Evolutionary conservation across 2,113 vertebrate species (phyloP), one percentile per base, ranked within the genome.

Genomic region (Nasalis larvatus): DNA sequence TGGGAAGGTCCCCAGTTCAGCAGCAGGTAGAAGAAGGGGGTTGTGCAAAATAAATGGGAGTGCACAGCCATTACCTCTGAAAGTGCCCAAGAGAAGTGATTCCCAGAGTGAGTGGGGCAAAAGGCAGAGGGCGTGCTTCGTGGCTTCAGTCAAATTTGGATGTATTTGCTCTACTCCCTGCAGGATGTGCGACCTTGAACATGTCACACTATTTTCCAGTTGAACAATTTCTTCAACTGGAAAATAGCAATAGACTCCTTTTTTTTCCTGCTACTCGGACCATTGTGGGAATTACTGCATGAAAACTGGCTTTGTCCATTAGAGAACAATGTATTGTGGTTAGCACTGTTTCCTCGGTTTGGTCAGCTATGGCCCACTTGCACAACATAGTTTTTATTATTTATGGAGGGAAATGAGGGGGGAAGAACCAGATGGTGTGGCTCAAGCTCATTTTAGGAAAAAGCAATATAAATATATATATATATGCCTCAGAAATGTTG

Each of bases 41-140:
- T 0, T 0, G 0, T 23, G 42, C 23, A 60, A 35, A n/a, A 56
- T 6, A 13, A 40, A 21, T 60, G 30, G 86, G 45, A 18, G 60
- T 85, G 92, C 47, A 30, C 2, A 30, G 69, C 9, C 17, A 16
- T 76, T 17, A 14, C 32, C 52, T 80, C 66, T 49, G 63, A 80
- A 40, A 49, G 40, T 3, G 3, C 2, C 56, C 16, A 0, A 27
- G 54, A 71, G 42, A 76, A 77, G 47, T 2, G 8, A 69, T 13
- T 30, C 30, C 12, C 27, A 21, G 6, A 25, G 2, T 45, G 4
- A 37, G 4, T 21, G 10, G 1, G 23, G 12, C 3, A 0, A 45
- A 49, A 37, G 42, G 73, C 10, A 58, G 21, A 78, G 45, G 23
- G 1, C 13, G 27, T 2, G 12, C 14, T 30, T 42, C 1, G 16